Conservation (phyloP, 1,140 invertebrate genomes). For the Drosophila pachea region DNA sequence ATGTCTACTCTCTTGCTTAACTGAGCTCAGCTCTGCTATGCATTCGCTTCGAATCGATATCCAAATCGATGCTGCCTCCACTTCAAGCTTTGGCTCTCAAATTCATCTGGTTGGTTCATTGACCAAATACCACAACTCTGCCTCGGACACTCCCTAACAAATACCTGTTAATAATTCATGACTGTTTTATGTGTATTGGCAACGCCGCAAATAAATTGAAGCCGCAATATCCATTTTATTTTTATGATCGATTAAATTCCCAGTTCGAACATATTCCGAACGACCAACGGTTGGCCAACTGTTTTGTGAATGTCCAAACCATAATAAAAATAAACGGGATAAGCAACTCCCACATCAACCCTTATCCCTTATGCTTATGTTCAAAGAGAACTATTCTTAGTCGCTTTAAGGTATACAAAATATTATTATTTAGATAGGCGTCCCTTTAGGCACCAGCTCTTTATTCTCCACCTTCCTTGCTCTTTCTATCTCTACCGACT, state of each 20-base stretch:
- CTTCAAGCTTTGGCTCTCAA: background rate
- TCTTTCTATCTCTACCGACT: background rate
- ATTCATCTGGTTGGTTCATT: constrained; percentile 52
- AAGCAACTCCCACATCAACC: background rate
- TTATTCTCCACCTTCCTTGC: background rate
- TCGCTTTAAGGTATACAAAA: too few species aligned
- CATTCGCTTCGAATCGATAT: constrained; percentile 1
- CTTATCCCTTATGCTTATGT: background rate
- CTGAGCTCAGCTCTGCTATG: too few species aligned
- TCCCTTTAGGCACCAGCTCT: background rate
- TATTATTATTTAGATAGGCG: background rate
- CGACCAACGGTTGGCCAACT: constrained; percentile 41
- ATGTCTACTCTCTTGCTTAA: too few species aligned
- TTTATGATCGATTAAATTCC: constrained; percentile 76
- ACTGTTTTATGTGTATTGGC: constrained; percentile 58
- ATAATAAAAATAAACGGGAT: constrained; percentile 36
- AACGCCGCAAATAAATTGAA: constrained; percentile 69
- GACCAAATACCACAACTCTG: constrained; percentile 29
- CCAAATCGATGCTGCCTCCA: background rate
- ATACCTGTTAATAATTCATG: constrained; percentile 76
- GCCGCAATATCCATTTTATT: constrained; percentile 66
- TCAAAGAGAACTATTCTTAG: background rate
- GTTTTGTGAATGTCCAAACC: constrained; percentile 27
- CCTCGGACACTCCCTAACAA: constrained; percentile 26
- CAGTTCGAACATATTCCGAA: constrained; percentile 63